Evolutionary conservation across 2,113 vertebrate genomes (phyloP), one percentile per base, ranked within the genome.

Genomic region (Emberiza fucata): DNA sequence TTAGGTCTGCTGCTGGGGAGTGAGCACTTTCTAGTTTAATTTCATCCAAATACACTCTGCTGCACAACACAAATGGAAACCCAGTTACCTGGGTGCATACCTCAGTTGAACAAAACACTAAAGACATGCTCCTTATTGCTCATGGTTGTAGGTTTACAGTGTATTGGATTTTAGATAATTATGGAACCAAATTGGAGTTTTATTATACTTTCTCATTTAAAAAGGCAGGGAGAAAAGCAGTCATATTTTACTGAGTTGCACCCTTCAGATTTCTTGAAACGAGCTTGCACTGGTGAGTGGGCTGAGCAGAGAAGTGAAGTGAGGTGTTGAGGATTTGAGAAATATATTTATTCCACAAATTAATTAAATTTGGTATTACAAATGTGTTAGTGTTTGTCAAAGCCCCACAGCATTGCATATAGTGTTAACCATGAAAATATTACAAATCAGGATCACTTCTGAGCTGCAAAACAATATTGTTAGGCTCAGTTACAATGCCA

Each of bases 291-390:
- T 77, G 35, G 27, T 86, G 59, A 82, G 39, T 57, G 37, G 2
- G 4, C 77, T 86, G 68, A 88, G 42, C 63, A 88, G 54, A 92
- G 20, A 27, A 14, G 35, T 54, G 76, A 93, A 92, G n/a, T 47
- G 56, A 93, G 66, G 28, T 93, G 80, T 81, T 88, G 63, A 75
- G 76, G 47, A 60, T 81, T 88, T 92, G 33, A 83, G 73, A 89
- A 91, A 75, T 70, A 48, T 66, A 72, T 92, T 93, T 92, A 86
- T 68, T 77, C 23, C 27, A 91, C 33, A 84, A 75, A 57, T 94
- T 87, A 95, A 96, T 95, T 96, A 81, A 70, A 70, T 75, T 23
- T 89, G 44, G n/a, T 86, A 75, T 91, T 83, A 81, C 28, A 94
- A 86, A 64, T 51, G 6, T 33, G 5, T 91, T 78, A 59, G 20